Evolutionary conservation across 2,113 vertebrate genomes (phyloP).

Genomic region (Rafetus swinhoei): DNA sequence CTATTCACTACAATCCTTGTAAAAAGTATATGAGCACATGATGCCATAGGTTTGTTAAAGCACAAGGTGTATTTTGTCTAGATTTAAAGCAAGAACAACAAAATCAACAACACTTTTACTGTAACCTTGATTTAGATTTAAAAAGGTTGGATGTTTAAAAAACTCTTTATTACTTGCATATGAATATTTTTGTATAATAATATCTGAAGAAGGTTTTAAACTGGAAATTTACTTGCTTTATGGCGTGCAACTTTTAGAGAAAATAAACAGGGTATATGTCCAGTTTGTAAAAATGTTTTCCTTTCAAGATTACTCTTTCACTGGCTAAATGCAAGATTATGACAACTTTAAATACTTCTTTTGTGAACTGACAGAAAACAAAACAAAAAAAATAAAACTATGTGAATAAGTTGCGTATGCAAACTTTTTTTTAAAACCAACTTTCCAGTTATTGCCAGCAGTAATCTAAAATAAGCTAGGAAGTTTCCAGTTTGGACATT

Average conservation of each 20-base stretch:
- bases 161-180: slow-evolving; percentile 78
- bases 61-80: slow-evolving; percentile 79
- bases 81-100: slow-evolving; percentile 29
- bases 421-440: slow-evolving; percentile 63
- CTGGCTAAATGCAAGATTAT: slow-evolving; percentile 77
- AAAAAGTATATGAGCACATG: slow-evolving; percentile 72
- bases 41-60: slow-evolving; percentile 79
- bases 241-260: slow-evolving; percentile 74
- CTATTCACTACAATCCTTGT: slow-evolving; percentile 62
- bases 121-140: slow-evolving; percentile 76
- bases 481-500: neutral
- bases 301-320: slow-evolving; percentile 75
- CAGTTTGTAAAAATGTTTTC: slow-evolving; percentile 78
- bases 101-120: slow-evolving; percentile 44
- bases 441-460: slow-evolving; percentile 5
- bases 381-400: slow-evolving; percentile 77
- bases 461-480: neutral
- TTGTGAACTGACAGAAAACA: slow-evolving; percentile 74
- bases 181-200: slow-evolving; percentile 83
- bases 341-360: slow-evolving; percentile 72
- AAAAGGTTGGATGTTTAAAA: slow-evolving; percentile 72
- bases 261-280: slow-evolving; percentile 78
- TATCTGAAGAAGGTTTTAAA: slow-evolving; percentile 74
- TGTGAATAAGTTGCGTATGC: slow-evolving; percentile 77
- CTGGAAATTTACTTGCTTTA: slow-evolving; percentile 71